Conservation (phyloP, 1,140 invertebrate genomes). For the Acromyrmex echinatior region DNA sequence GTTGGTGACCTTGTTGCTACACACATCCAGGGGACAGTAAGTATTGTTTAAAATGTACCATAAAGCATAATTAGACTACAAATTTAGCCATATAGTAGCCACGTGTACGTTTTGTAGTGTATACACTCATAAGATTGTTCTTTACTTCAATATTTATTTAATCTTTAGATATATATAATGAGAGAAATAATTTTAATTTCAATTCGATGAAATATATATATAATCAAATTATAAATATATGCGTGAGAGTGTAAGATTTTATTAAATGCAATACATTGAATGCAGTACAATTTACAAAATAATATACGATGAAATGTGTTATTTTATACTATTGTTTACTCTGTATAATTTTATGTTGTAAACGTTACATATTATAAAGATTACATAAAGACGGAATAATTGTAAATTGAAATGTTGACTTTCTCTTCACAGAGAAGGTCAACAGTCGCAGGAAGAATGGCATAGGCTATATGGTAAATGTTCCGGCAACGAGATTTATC, state of each 20-base stretch:
- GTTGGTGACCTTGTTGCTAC: slow-evolving; percentile 96
- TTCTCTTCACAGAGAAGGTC: slow-evolving; percentile 93
- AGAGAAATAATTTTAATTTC: not conserved
- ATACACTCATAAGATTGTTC: not conserved
- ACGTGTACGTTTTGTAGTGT: not conserved
- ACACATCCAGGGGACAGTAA: slow-evolving; percentile 98
- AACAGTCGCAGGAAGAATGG: slow-evolving; percentile 99
- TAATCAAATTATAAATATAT: not conserved
- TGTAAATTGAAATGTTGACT: not conserved
- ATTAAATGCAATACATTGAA: not conserved
- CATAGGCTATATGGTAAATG: slow-evolving; percentile 98
- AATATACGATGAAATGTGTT: not conserved
- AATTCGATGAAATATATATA: not conserved
- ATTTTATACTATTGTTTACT: not conserved
- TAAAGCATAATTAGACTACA: not conserved
- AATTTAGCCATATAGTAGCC: not conserved
- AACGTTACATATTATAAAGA: not conserved
- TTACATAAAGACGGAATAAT: not conserved
- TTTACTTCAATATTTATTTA: not conserved
- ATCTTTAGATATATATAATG: not conserved
- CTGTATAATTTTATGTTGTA: not conserved
- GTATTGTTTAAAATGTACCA: slow-evolving; percentile 81
- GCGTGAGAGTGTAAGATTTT: not conserved
- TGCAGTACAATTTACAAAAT: not conserved
- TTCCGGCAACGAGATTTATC: slow-evolving; percentile 99